phyloP scores from a whole-genome alignment of 2,888 invertebrate genomes.

The Xestia c-nigrum region DNA sequence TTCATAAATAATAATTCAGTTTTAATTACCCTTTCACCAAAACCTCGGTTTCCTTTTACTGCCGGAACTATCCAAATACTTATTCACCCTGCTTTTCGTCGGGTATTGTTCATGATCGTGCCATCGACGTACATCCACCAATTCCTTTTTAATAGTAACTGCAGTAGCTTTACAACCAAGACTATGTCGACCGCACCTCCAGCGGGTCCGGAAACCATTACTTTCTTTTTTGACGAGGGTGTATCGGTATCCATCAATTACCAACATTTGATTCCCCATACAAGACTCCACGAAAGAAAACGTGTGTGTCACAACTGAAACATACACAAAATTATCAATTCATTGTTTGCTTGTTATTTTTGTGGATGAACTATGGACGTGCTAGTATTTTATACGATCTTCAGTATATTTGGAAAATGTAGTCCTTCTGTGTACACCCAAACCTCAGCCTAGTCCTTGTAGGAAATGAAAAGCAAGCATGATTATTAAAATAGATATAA shows the following conservation, averaged over 20 bases:
- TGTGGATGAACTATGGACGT: too few species aligned
- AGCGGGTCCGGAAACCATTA: neutral
- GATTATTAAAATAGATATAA: neutral
- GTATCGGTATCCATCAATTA: conserved; percentile 52
- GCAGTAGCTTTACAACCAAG: conserved; percentile 5
- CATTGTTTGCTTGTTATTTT: neutral
- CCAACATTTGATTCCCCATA: conserved; percentile 43
- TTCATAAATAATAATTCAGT: neutral
- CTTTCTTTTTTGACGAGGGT: neutral
- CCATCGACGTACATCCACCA: neutral
- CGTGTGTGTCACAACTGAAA: conserved; percentile 33
- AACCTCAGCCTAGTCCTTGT: neutral
- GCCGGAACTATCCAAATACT: neutral
- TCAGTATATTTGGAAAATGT: neutral
- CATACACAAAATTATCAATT: neutral
- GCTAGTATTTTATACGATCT: neutral
- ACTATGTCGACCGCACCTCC: conserved; percentile 49
- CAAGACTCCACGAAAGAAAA: conserved; percentile 31
- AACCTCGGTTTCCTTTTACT: neutral
- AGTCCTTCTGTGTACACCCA: neutral
- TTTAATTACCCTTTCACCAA: neutral
- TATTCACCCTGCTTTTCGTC: neutral
- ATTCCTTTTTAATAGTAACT: neutral
- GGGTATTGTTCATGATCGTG: neutral
- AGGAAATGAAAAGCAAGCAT: too few species aligned